These are phyloP conservation scores for Leucozona laternaria DNA, from an alignment of 2,888 invertebrate genomes.

Conservation along the genomic window DNA sequence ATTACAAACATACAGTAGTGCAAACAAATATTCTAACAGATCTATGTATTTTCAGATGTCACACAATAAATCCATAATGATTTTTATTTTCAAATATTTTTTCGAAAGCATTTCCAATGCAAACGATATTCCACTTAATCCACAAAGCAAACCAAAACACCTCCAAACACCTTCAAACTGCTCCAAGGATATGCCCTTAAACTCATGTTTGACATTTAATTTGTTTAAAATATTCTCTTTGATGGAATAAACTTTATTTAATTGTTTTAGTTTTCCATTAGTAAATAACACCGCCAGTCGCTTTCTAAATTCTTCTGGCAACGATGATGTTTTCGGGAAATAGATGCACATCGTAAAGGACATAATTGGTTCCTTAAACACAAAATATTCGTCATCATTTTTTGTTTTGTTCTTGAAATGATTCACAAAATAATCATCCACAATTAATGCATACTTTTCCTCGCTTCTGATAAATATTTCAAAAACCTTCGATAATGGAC, in stretches of 20 bases:
- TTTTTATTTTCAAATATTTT: neutral
- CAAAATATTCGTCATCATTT: neutral
- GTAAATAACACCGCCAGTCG: neutral
- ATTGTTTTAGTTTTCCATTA: neutral
- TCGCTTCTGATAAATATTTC: neutral
- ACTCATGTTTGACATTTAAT: neutral
- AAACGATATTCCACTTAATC: neutral
- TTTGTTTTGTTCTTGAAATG: neutral
- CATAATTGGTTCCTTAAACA: neutral
- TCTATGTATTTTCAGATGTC: neutral
- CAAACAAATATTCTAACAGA: too few relatives aligned
- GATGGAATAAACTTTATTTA: neutral
- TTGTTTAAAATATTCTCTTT: neutral
- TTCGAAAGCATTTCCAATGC: neutral
- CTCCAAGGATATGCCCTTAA: neutral
- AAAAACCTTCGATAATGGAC: accelerated
- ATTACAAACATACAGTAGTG: too few relatives aligned
- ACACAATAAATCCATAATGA: neutral
- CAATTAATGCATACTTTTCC: neutral
- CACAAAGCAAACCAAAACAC: neutral
- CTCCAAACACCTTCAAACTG: neutral
- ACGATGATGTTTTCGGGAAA: neutral
- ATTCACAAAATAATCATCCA: neutral
- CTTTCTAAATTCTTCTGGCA: neutral
- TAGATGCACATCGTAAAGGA: neutral